phyloP scores from a whole-genome alignment of 2,113 vertebrate genomes.

The Callithrix jacchus region DNA sequence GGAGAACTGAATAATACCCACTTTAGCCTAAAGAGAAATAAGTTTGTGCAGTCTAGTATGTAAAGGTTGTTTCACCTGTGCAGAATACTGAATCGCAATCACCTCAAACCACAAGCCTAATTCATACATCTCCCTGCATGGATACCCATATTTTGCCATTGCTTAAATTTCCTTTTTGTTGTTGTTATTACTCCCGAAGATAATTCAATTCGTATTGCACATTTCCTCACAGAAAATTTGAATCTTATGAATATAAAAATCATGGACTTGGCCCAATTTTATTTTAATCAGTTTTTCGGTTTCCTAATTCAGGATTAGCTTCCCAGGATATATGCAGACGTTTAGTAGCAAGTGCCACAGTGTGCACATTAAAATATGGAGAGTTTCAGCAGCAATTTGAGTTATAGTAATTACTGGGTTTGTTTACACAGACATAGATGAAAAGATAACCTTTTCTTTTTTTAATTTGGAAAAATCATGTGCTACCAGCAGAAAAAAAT shows the following conservation, averaged over 20 bases:
- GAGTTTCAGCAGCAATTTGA: conserved; percentile 43
- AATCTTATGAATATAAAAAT: conserved; percentile 71
- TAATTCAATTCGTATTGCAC: conserved; percentile 55
- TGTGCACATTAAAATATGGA: conserved; percentile 53
- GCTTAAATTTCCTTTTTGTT: not conserved
- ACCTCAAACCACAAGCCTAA: not conserved
- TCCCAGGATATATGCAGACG: conserved; percentile 46
- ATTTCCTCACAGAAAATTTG: conserved; percentile 49
- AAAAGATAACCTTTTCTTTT: conserved; percentile 61
- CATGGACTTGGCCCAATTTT: conserved; percentile 57
- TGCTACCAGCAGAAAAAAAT: conserved; percentile 51
- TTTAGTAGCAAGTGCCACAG: conserved; percentile 27
- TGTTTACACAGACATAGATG: conserved; percentile 56
- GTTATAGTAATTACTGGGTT: conserved; percentile 59
- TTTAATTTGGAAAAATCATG: conserved; percentile 42
- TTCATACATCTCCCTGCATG: conserved; percentile 31
- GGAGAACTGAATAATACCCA: not conserved
- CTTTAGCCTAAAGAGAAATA: not conserved
- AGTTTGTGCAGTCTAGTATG: not conserved
- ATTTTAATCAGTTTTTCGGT: conserved; percentile 67
- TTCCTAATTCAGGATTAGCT: conserved; percentile 63
- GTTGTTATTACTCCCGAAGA: conserved; percentile 40
- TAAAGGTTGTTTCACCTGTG: not conserved
- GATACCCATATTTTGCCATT: conserved; percentile 36
- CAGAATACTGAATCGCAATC: conserved; percentile 8